Evolutionary conservation across 30 jellyfish, hydroid and myxozoan genomes (phyloP).

Genomic region (Hydractinia echinata): DNA sequence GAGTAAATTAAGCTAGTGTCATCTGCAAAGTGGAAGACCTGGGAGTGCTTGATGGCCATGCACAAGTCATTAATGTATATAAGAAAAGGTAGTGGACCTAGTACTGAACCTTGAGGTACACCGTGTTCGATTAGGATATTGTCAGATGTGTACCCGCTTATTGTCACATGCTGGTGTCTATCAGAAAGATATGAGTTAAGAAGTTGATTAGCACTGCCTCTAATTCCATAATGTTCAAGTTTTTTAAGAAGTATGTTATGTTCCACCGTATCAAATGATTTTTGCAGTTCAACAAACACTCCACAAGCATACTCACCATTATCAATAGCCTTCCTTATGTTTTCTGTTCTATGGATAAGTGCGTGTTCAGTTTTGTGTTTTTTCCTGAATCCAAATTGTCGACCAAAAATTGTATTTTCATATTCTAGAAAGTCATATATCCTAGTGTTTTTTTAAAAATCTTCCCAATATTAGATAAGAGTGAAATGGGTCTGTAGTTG

Average conservation of each 20-base stretch:
- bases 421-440: slow-evolving; percentile 5
- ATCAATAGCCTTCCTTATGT: background rate
- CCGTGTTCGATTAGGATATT: slow-evolving; percentile 4
- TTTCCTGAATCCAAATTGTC: background rate
- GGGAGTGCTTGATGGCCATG: slow-evolving; percentile 22
- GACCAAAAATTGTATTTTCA: no score
- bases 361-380: background rate
- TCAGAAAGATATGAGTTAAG: background rate
- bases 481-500: slow-evolving; percentile 13
- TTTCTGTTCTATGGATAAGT: background rate
- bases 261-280: background rate
- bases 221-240: background rate
- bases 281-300: slow-evolving; percentile 1
- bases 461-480: slow-evolving; percentile 25
- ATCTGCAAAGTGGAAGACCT: slow-evolving; percentile 36
- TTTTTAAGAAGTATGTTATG: background rate
- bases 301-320: slow-evolving; percentile 2
- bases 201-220: background rate
- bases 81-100: no score
- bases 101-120: slow-evolving; percentile 44
- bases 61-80: slow-evolving; percentile 46
- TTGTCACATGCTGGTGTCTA: background rate
- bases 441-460: background rate
- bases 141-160: background rate
- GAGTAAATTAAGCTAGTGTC: slow-evolving; percentile 39